Evolutionary conservation across 2,113 vertebrate species (phyloP).

Genomic region (Oostethus manadensis): DNA sequence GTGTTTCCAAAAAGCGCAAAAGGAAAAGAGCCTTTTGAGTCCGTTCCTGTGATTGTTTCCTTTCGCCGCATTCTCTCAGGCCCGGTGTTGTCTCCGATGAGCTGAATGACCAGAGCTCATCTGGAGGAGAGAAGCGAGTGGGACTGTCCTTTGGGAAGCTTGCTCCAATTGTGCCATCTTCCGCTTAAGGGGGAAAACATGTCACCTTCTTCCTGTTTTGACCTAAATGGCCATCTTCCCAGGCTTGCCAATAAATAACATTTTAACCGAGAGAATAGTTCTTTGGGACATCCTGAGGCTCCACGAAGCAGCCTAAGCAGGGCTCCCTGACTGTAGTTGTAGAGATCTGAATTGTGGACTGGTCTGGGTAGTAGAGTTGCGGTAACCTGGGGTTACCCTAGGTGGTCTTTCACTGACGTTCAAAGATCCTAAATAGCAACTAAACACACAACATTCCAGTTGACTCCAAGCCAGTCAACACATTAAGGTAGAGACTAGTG

Average conservation of each 20-base stretch:
- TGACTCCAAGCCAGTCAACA: too few relatives aligned
- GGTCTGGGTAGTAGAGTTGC: too few relatives aligned
- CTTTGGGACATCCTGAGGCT: too few relatives aligned
- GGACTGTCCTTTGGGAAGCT: neutral
- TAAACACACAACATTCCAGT: too few relatives aligned
- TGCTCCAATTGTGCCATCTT: slow-evolving; percentile 6
- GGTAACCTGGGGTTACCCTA: too few relatives aligned
- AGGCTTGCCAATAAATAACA: neutral
- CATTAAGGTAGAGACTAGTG: too few relatives aligned
- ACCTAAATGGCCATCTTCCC: neutral
- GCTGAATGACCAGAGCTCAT: neutral
- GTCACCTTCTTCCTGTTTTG: neutral
- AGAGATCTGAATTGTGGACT: too few relatives aligned
- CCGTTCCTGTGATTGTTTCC: neutral
- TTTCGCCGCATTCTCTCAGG: neutral
- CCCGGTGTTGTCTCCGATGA: neutral
- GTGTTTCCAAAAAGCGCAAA: neutral
- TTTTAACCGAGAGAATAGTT: neutral
- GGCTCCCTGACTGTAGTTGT: too few relatives aligned
- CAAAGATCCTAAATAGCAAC: too few relatives aligned
- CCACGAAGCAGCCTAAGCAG: too few relatives aligned
- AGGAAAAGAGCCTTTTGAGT: neutral
- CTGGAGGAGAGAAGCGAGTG: neutral
- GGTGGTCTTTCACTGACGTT: too few relatives aligned
- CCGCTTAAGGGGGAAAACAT: neutral